A percentile compares a stretch with the other conserved stretches of the same genome.
These are phyloP conservation scores for Drosophila austrosaltans DNA, from an alignment of 2,888 invertebrate species.

Conservation along the genomic window DNA sequence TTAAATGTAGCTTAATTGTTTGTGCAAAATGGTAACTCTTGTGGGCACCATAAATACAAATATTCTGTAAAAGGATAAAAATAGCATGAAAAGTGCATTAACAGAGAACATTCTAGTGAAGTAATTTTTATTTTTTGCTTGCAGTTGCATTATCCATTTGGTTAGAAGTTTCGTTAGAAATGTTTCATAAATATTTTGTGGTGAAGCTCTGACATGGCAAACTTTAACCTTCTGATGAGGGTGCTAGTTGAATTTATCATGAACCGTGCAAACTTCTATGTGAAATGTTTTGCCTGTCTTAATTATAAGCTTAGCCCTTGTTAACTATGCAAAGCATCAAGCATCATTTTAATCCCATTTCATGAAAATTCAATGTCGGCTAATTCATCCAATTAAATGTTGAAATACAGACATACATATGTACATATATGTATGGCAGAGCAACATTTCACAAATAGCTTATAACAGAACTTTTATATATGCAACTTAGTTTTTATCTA, in stretches of 20 bases:
- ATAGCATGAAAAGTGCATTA: too few relatives aligned
- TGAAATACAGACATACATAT: background rate
- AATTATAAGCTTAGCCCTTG: slow-evolving; percentile 29
- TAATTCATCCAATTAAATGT: slow-evolving; percentile 46
- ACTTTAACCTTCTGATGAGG: background rate
- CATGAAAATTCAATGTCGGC: slow-evolving; percentile 7
- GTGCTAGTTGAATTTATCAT: too few relatives aligned
- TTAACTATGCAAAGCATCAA: slow-evolving; percentile 16
- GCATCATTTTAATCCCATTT: slow-evolving; percentile 19
- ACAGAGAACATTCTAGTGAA: too few relatives aligned
- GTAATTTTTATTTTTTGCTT: background rate
- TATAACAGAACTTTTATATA: too few relatives aligned
- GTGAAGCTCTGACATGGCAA: background rate
- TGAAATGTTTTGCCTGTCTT: slow-evolving; percentile 20
- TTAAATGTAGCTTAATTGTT: too few relatives aligned
- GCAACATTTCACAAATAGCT: too few relatives aligned
- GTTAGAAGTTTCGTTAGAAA: background rate
- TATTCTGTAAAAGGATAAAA: too few relatives aligned
- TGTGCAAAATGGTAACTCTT: too few relatives aligned
- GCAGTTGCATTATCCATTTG: background rate
- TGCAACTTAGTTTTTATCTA: too few relatives aligned
- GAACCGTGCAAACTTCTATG: slow-evolving; percentile 28
- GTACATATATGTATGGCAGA: too few relatives aligned
- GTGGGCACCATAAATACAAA: too few relatives aligned
- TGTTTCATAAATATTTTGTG: background rate